Percentiles rank a stretch among this genome's conserved stretches.
phyloP scores from a whole-genome alignment of 1,140 invertebrate species.

The Papilio aristodemus region DNA sequence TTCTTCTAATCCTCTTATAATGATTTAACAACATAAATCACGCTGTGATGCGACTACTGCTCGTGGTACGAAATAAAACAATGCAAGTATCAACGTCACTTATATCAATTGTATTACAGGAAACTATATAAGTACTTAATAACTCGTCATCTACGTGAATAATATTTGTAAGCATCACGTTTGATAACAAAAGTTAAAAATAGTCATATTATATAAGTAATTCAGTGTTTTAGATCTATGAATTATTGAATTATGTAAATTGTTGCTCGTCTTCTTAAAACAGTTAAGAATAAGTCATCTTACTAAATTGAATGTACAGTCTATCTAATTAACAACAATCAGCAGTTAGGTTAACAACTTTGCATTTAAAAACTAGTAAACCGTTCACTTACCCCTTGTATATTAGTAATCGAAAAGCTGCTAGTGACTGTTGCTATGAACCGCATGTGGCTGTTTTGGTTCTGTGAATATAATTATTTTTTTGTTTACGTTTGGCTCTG shows the following conservation, averaged over 20 bases:
- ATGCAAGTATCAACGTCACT: slow-evolving; percentile 10
- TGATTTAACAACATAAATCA: slow-evolving; percentile 7
- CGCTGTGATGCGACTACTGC: background rate
- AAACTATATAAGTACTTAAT: slow-evolving; percentile 20
- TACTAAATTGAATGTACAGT: too few species aligned
- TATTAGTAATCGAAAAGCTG: too few species aligned
- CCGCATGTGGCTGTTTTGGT: too few species aligned
- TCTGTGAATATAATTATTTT: too few species aligned
- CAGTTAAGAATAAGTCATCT: too few species aligned
- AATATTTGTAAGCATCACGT: background rate
- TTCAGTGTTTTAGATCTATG: too few species aligned
- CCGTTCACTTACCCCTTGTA: background rate
- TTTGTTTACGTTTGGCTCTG: too few species aligned
- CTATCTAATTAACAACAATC: background rate
- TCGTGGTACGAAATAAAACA: background rate
- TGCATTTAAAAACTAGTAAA: background rate
- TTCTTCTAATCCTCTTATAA: slow-evolving; percentile 9
- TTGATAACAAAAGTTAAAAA: background rate
- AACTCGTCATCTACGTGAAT: background rate
- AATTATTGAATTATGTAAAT: too few species aligned
- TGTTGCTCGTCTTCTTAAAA: too few species aligned
- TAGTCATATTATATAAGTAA: too few species aligned
- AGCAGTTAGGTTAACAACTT: background rate
- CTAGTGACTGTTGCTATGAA: too few species aligned
- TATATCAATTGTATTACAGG: slow-evolving; percentile 12